Conservation (phyloP, 2,113 vertebrate species). For the Oxygymnocypris stewartii region DNA sequence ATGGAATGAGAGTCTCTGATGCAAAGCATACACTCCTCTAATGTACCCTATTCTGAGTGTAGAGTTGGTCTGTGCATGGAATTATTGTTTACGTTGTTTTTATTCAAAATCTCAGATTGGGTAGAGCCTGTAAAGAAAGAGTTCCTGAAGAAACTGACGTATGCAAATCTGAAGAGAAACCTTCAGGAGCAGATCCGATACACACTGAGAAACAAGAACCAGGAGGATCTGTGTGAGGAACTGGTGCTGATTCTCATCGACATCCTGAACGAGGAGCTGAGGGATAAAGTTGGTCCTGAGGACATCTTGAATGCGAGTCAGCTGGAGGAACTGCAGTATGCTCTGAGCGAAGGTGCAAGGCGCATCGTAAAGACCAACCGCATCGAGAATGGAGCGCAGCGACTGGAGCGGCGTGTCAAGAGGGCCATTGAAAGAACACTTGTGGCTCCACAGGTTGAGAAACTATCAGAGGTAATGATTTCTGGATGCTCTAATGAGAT, state of each 20-base stretch:
- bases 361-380: conserved; percentile 68
- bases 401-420: conserved; percentile 65
- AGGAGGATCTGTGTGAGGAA: conserved; percentile 74
- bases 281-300: conserved; percentile 70
- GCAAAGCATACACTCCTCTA: neutral
- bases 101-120: conserved; percentile 67
- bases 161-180: conserved; percentile 76
- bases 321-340: conserved; percentile 68
- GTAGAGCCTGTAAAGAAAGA: conserved; percentile 70
- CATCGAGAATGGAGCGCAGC: conserved; percentile 37
- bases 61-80: neutral
- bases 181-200: conserved; percentile 75
- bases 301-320: conserved; percentile 61
- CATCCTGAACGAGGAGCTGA: conserved; percentile 65
- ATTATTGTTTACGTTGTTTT: neutral
- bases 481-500: neutral
- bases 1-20: neutral
- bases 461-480: conserved; percentile 67
- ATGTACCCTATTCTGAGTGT: neutral
- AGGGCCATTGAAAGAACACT: conserved; percentile 75
- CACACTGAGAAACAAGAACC: conserved; percentile 63
- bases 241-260: conserved; percentile 71
- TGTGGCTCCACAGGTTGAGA: conserved; percentile 68
- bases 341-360: conserved; percentile 66
- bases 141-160: conserved; percentile 79